Evolutionary conservation across 2,113 vertebrate genomes (phyloP).

Genomic region (Potamarius usumacintae): DNA sequence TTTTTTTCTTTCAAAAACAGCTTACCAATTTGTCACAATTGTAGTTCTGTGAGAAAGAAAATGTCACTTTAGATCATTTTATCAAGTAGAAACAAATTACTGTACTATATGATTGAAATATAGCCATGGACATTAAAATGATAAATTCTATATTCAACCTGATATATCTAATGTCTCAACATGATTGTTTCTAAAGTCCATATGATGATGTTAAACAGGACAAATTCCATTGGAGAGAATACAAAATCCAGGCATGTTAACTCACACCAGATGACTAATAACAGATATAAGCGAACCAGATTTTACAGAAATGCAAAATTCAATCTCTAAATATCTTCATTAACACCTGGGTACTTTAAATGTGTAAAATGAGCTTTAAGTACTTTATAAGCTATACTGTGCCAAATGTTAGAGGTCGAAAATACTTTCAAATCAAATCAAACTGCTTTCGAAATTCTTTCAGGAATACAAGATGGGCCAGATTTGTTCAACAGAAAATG

Average conservation of each 20-base stretch:
- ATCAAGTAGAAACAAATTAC: background rate
- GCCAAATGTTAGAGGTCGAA: background rate
- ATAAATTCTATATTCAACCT: background rate
- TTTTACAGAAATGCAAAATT: background rate
- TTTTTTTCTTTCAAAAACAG: background rate
- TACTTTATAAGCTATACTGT: too few relatives aligned
- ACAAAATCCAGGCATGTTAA: slow-evolving; percentile 2
- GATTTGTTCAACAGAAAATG: slow-evolving; percentile 20
- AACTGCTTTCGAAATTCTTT: slow-evolving; percentile 1
- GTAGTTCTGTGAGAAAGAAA: background rate
- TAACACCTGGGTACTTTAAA: background rate
- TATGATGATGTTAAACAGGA: slow-evolving; percentile 15
- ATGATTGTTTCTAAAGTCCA: slow-evolving; percentile 22
- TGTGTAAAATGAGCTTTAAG: background rate
- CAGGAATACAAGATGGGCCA: background rate
- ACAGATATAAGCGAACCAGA: background rate
- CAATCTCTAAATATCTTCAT: background rate
- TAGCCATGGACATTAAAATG: slow-evolving; percentile 13
- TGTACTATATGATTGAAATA: background rate
- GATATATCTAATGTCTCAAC: slow-evolving; percentile 14
- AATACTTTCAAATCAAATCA: background rate
- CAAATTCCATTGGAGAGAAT: background rate
- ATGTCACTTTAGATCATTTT: slow-evolving; percentile 13
- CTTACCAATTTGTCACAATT: background rate
- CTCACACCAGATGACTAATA: background rate